Base-by-base conservation (phyloP, 2,797 vertebrate genomes). In the Moxostoma hubbsi region DNA sequence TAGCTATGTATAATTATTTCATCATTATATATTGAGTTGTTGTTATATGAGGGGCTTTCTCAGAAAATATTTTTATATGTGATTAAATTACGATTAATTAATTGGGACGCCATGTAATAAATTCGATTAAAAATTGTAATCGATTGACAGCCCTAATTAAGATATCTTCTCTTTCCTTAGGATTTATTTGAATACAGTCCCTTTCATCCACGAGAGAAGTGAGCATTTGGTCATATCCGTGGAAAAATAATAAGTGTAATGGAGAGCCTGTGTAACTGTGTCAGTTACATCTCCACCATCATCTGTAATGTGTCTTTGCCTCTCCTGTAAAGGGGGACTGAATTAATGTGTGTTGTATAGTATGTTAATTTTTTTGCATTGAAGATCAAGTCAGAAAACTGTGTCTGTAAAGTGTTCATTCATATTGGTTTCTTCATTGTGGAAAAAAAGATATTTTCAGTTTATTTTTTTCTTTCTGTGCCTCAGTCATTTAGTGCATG, bases 301-400 rank as follows among this genome's bases (percentile, higher is more conserved):
- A 18, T 83, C 51, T 77, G 49, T 86, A 79, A 86, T 46, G 13
- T 69, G 47, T 62, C 63, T 81, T 81, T 77, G 63, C 79, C 59
- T 62, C 9, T 18, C 83, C 10, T 83, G 78, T 71, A 77, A 46
- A 11, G 50, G 36, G 53, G 82, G 66, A 73, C 57, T 71, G 62
- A 5, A 73, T 73, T 36, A 57, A 73, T 70, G 65, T 66, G 61
- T 58, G 63, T 78, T 84, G 82, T 84, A 84, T 75, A 79, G 59
- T 81, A 50, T 81, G 62, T 81, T 55, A 85, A 80, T 77, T 74
- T 73, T 18, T 63, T 89, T 90, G 89, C 90, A 90, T 88, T 90
- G 88, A 88, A 90, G 90, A 91, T 90, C 85, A 86, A 86, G n/a
- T 83, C 88, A 77, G 87, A 92, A 90, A 85, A 63, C 59, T 87